A percentile compares a stretch with the other conserved stretches of the same genome.
Evolutionary conservation across 2,888 invertebrate species (phyloP).

Genomic region (Drosophila neonasuta): DNA sequence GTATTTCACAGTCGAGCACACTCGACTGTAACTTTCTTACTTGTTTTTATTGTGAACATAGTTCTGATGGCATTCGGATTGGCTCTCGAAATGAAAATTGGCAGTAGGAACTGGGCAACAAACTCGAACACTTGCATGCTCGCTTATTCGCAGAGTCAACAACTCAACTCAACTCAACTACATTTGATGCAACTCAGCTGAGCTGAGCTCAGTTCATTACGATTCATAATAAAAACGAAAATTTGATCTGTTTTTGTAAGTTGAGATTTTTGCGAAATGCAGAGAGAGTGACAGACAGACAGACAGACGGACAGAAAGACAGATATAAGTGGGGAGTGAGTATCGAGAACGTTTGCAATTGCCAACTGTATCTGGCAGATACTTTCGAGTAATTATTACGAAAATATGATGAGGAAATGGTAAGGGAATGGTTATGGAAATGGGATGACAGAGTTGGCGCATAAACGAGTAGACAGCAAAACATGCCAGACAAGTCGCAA

Average conservation of each 20-base stretch:
- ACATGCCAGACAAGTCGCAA: conserved; percentile 36
- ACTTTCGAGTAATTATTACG: conserved; percentile 63
- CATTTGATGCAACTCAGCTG: conserved; percentile 55
- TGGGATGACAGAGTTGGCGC: conserved; percentile 12
- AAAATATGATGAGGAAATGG: conserved; percentile 40
- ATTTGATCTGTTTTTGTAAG: conserved; percentile 77
- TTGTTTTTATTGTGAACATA: not conserved
- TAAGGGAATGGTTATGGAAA: conserved; percentile 8
- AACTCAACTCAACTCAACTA: conserved; percentile 44
- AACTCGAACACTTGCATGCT: not conserved
- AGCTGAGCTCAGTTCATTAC: conserved; percentile 52
- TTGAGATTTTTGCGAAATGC: conserved; percentile 70
- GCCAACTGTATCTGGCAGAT: conserved; percentile 65
- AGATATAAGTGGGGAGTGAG: not conserved
- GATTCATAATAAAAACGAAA: conserved; percentile 73
- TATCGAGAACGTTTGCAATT: conserved; percentile 37
- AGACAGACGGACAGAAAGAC: not conserved
- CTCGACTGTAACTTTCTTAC: too few species aligned
- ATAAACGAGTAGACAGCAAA: conserved; percentile 18
- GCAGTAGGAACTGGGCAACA: conserved; percentile 32
- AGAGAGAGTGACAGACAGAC: conserved; percentile 35
- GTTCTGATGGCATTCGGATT: conserved; percentile 23
- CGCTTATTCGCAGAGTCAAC: conserved; percentile 22
- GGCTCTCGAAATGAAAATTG: conserved; percentile 35
- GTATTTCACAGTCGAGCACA: too few species aligned